Base-by-base conservation (phyloP, 2,888 invertebrate species). In the Sturmia bella region DNA sequence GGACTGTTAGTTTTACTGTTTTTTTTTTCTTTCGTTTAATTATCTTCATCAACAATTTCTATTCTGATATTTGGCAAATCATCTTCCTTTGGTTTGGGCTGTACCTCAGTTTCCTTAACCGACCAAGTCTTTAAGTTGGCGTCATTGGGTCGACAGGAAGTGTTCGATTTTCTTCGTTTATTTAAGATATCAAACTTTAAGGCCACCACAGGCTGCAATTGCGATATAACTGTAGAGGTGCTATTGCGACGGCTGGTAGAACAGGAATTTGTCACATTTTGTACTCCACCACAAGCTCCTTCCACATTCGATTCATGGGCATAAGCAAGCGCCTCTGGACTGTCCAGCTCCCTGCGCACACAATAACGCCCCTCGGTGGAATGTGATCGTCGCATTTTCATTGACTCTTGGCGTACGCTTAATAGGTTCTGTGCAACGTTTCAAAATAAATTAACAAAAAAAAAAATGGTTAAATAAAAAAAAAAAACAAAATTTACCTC, bases 351-450 rank as follows among this genome's bases (percentile, higher is more conserved):
- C 12, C 73, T 50, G 37, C 72, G 85, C 11, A 64, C 77, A 82
- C 88, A 87, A 56, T 89, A 90, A 45, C 89, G 89, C 12, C 88
- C 89, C 39, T 90, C 89, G 1, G 89, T 89, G 2, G 89, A 89
- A 3, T 83, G 88, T 0, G 89, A 88, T 37, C 90, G 89, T 15
- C 88, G 87, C 54, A 89, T 89, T 41, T 88, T 88, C 2, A 87
- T 64, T 0, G 89, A 87, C 7, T 89, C 89, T 12, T 76, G 75
- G 7, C 85, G 84, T 5, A 88, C 84, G 50, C 84, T 85, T 21
- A 89, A 83, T n/a, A 89, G 83, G 83, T 89, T 88, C 89, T 89
- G 69, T 24, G 7, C 43, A 68, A 39, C 50, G 1, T 57, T 61
- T 39, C 43, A 17, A 21, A 19, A 41, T n/a, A n/a, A n/a, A n/a